A percentile compares a stretch with the other conserved stretches of the same genome.
Conservation (phyloP, 2,888 invertebrate genomes). For the Ectobius pallidus region DNA sequence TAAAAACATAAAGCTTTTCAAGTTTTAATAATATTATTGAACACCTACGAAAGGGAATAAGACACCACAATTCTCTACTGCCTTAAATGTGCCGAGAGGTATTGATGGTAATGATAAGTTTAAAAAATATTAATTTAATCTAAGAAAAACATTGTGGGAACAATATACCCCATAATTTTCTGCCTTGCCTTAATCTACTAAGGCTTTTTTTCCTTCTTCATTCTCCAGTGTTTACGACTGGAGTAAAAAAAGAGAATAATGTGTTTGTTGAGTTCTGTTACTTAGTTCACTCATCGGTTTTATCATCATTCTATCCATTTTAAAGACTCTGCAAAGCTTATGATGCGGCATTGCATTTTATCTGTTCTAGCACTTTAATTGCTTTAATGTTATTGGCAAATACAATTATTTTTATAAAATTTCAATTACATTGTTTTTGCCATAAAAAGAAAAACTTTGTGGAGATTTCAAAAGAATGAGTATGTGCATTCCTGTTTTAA, state of each 20-base stretch:
- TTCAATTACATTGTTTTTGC: too few relatives aligned
- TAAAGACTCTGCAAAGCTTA: not conserved
- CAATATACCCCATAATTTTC: not conserved
- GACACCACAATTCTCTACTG: constrained; percentile 6
- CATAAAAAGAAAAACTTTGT: too few relatives aligned
- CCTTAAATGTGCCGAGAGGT: constrained; percentile 15
- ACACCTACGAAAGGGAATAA: too few relatives aligned
- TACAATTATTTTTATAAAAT: not conserved
- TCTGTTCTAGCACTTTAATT: not conserved
- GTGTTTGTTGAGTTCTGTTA: constrained; percentile 10
- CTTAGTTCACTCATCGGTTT: not conserved
- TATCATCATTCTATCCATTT: not conserved
- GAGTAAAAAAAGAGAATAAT: not conserved
- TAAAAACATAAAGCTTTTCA: too few relatives aligned
- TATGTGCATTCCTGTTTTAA: constrained; percentile 10
- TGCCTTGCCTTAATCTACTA: not conserved
- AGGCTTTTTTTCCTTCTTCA: not conserved
- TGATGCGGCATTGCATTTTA: not conserved
- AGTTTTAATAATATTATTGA: too few relatives aligned
- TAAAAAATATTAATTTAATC: constrained; percentile 11
- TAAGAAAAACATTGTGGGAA: not conserved
- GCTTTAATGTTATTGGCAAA: not conserved
- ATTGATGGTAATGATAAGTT: not conserved
- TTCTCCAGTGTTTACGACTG: not conserved
- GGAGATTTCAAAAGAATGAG: not conserved